Base-by-base conservation (phyloP, 2,797 vertebrate genomes). In the Microctenopoma stevenorrisi region DNA sequence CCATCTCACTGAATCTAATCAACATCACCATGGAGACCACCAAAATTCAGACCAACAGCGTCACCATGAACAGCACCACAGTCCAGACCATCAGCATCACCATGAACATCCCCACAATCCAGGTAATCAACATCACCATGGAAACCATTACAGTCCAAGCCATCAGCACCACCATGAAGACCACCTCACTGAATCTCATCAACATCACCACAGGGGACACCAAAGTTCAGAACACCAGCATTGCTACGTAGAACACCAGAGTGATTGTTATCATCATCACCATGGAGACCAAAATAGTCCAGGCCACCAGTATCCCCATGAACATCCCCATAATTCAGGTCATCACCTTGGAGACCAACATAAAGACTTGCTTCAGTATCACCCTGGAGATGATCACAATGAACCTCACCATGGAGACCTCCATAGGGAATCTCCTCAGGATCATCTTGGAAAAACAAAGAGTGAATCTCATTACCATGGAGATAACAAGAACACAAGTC, bases 321-420 rank as follows among this genome's bases (percentile, higher is more conserved):
- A 22, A 5, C 22, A 22, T 22, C 51, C 78, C 10, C 58, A 68
- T 13, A 67, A 6, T 33, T 8, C 63, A 42, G 8, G 11, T 11
- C 71, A 52, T 55, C 30, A 74, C 64, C 73, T 71, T 55, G 68
- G 53, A 54, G 62, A 82, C 22, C 22, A 22, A 22, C 22, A 30
- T 51, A 1, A 57, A 2, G 28, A 30, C 28, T 30, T 30, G 28
- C 28, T 54, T 53, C 69, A 66, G 16, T 33, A 68, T 59, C 64
- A 70, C 5, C 43, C 70, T 35, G 61, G 3, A 46, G 57, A 76
- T 13, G 47, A 78, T 4, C 51, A 72, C 40, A 68, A 70, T 43
- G 18, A 63, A 0, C 75, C 55, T 75, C 30, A 64, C 7, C 56
- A 68, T 35, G 42, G 15, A 56, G 38, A 65, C 2, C 50, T 58